Evolutionary conservation across 2,113 vertebrate species (phyloP).

Genomic region (Mustela nigripes): DNA sequence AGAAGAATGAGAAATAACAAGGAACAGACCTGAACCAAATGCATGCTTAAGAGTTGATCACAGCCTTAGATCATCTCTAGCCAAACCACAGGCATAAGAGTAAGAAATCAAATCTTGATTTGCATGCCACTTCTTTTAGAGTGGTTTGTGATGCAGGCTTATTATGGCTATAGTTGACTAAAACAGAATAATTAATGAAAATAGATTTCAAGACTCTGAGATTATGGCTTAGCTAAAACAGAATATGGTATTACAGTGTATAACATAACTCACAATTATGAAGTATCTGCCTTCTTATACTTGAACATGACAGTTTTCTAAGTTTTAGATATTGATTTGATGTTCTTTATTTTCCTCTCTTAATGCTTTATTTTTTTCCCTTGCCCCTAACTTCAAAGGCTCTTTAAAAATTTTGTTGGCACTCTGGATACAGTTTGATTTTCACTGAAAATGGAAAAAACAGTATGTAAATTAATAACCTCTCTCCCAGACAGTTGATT

Average conservation of each 20-base stretch:
- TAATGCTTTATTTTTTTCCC: not conserved
- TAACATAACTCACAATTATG: not conserved
- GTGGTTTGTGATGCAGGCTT: not conserved
- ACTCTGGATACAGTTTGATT: not conserved
- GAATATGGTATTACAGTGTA: not conserved
- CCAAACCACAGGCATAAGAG: not conserved
- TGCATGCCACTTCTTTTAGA: not conserved
- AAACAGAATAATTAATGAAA: conserved; percentile 20
- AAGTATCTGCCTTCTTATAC: not conserved
- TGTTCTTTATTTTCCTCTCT: not conserved
- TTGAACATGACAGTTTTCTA: not conserved
- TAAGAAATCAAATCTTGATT: not conserved
- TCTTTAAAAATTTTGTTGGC: not conserved
- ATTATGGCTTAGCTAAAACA: not conserved
- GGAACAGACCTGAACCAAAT: not conserved
- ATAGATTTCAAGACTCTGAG: not conserved
- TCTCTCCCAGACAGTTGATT: not conserved
- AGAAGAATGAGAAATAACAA: not conserved
- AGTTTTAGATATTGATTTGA: not conserved
- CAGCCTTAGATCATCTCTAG: not conserved
- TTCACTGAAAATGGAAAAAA: not conserved
- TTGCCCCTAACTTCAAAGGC: not conserved
- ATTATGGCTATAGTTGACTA: not conserved
- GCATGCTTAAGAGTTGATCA: not conserved
- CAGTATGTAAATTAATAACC: not conserved